These are phyloP conservation scores for Liparis tanakae DNA, from an alignment of 2,797 vertebrate genomes.

Conservation along the genomic window DNA sequence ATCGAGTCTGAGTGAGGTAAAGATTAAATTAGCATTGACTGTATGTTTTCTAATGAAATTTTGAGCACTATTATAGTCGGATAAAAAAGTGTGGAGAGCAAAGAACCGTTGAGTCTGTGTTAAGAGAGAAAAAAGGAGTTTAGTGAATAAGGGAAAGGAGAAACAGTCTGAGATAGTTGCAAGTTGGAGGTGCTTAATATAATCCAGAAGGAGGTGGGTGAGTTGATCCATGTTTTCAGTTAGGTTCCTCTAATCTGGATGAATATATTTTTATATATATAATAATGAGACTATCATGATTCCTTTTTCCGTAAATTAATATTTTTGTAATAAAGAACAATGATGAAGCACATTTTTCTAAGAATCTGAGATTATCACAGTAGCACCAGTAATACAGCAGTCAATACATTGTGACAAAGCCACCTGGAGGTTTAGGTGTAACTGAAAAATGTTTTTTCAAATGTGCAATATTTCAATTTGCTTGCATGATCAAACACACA, in stretches of 20 bases:
- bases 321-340: slow-evolving; percentile 12
- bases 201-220: slow-evolving; percentile 4
- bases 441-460: slow-evolving; percentile 35
- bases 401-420: slow-evolving; percentile 29
- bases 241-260: slow-evolving; percentile 14
- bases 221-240: background rate
- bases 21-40: slow-evolving; percentile 67
- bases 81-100: slow-evolving; percentile 41
- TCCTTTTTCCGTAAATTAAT: background rate
- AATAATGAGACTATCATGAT: background rate
- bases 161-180: background rate
- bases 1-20: slow-evolving; percentile 57
- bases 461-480: slow-evolving; percentile 35
- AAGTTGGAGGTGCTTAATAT: background rate
- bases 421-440: slow-evolving; percentile 32
- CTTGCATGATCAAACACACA: slow-evolving; percentile 41
- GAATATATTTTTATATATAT: background rate
- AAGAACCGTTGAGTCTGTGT: slow-evolving; percentile 16
- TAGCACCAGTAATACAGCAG: slow-evolving; percentile 15
- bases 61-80: slow-evolving; percentile 39
- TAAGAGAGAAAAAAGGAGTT: slow-evolving; percentile 8
- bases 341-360: slow-evolving; percentile 15
- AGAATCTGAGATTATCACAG: slow-evolving; percentile 22
- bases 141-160: background rate
- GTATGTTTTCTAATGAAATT: slow-evolving; percentile 67